Conservation (phyloP, 2,888 invertebrate species). For the Sinodicranocentrus sp. region DNA sequence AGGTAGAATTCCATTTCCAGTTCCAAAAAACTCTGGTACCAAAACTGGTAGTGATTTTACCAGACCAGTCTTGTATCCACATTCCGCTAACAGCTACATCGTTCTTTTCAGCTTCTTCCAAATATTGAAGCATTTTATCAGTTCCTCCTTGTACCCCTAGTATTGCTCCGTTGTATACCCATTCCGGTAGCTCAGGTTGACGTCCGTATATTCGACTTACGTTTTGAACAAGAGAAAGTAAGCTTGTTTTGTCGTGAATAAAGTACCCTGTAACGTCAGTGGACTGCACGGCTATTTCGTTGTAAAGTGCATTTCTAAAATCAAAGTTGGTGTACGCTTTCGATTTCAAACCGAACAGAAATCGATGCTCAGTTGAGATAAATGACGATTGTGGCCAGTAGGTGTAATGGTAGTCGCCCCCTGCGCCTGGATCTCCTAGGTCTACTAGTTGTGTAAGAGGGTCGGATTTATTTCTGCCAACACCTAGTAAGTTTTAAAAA, state of each 20-base stretch:
- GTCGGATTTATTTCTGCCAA: conserved; percentile 69
- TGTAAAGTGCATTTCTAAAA: conserved; percentile 66
- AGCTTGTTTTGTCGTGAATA: conserved; percentile 53
- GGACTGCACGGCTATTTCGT: conserved; percentile 72
- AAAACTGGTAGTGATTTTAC: conserved; percentile 74
- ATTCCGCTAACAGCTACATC: conserved; percentile 74
- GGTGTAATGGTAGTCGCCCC: conserved; percentile 76
- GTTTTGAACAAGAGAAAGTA: conserved; percentile 71
- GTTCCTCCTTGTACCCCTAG: conserved; percentile 76
- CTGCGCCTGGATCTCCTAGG: conserved; percentile 65
- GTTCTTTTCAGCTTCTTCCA: conserved; percentile 69
- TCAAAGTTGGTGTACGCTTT: conserved; percentile 71
- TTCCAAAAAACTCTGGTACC: conserved; percentile 77
- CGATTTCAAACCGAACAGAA: conserved; percentile 59
- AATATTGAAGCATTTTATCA: conserved; percentile 72
- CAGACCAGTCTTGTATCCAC: conserved; percentile 77
- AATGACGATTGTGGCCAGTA: conserved; percentile 76
- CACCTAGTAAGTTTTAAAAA: conserved; percentile 43
- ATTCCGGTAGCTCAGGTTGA: conserved; percentile 75
- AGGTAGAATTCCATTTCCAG: conserved; percentile 77
- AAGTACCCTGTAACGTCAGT: conserved; percentile 43
- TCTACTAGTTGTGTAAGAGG: conserved; percentile 68
- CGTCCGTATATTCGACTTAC: conserved; percentile 66
- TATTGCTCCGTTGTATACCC: conserved; percentile 75
- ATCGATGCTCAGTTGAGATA: conserved; percentile 72